These are phyloP conservation scores for Drosophila yakuba DNA, from an alignment of 1,140 invertebrate genomes.

Conservation along the genomic window DNA sequence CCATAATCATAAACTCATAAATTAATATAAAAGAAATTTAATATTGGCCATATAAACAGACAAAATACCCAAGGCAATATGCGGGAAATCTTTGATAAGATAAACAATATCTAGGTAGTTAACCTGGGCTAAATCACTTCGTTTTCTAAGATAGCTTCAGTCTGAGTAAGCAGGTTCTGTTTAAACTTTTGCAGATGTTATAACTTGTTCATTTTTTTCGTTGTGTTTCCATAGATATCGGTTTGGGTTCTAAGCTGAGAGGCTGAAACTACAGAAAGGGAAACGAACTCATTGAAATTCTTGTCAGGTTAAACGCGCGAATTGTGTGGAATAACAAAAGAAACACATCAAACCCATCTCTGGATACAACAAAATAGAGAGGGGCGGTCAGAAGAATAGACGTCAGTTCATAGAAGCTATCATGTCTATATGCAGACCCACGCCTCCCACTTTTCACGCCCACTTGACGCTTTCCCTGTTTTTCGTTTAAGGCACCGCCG, in stretches of 20 bases:
- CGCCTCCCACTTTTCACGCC: constrained; percentile 31
- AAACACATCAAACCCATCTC: constrained; percentile 47
- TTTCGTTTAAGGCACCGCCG: constrained; percentile 31
- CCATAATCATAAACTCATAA: neutral
- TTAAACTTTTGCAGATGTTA: constrained; percentile 29
- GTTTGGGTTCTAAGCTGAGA: constrained; percentile 22
- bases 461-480: constrained; percentile 36
- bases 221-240: constrained; percentile 20
- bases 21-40: neutral
- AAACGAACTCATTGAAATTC: constrained; percentile 83
- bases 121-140: neutral
- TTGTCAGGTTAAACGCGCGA: constrained; percentile 65
- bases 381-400: neutral
- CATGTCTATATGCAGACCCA: constrained; percentile 12
- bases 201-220: constrained; percentile 19
- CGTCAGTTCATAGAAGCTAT: neutral
- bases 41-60: neutral
- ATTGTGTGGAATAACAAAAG: constrained; percentile 70
- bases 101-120: neutral
- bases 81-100: neutral
- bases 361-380: constrained; percentile 2
- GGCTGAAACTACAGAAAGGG: constrained; percentile 70
- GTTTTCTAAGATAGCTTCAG: constrained; percentile 17
- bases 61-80: neutral
- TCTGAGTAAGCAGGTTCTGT: constrained; percentile 61